Evolutionary conservation across 2,113 vertebrate genomes (phyloP).

Genomic region (Pelvicachromis taeniatus): DNA sequence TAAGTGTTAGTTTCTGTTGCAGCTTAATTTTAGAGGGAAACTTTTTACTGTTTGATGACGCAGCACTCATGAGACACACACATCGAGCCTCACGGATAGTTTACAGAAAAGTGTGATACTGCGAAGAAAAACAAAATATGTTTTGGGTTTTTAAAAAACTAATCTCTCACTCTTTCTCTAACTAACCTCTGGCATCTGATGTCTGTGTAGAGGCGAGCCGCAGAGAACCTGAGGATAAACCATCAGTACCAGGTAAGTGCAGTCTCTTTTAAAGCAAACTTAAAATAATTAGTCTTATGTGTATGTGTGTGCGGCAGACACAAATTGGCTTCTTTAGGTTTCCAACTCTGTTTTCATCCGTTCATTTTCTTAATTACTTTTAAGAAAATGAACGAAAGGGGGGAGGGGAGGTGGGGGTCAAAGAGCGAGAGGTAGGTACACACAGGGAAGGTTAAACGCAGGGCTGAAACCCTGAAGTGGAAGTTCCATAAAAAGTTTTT

Average conservation of each 20-base stretch:
- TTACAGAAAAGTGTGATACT: neutral
- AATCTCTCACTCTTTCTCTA: neutral
- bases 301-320: neutral
- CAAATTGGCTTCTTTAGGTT: neutral
- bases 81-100: neutral
- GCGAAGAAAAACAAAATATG: neutral
- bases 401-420: too few relatives aligned
- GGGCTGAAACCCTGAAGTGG: neutral
- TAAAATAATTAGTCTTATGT: neutral
- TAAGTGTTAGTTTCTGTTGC: neutral
- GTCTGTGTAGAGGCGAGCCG: conserved; percentile 83
- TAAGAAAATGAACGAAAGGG: neutral
- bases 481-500: neutral
- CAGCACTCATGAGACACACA: neutral
- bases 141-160: neutral
- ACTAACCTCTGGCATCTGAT: neutral
- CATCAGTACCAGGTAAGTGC: conserved; percentile 92
- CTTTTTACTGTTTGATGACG: neutral
- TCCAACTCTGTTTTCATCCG: neutral
- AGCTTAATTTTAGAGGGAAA: neutral
- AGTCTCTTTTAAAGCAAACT: neutral
- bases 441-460: neutral
- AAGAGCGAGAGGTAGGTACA: neutral
- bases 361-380: neutral
- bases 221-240: conserved; percentile 91